Evolutionary conservation across 2,797 vertebrate species (phyloP), one percentile per base, ranked within the genome.

Genomic region (Sebastolobus altivelis): DNA sequence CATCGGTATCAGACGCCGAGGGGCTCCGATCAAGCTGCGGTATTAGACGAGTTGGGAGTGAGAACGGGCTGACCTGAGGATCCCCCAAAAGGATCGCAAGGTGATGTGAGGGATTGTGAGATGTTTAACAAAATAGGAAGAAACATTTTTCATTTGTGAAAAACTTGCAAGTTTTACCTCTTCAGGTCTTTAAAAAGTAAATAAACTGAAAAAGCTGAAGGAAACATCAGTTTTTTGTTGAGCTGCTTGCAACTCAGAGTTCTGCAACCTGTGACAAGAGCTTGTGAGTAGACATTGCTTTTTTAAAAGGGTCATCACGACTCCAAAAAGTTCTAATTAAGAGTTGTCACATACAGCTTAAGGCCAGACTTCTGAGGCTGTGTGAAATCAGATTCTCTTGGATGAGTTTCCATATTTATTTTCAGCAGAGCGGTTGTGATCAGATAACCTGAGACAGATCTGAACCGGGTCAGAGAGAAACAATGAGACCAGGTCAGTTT

Each of bases 31-130:
- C 0, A 43, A 43, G 40, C 40, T 16, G 43, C 16, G 14, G 6
- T 46, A 8, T 0, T 43, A 46, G 16, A 46, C 16, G 16, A 46
- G 0, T 4, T 46, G 16, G 43, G 43, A 46, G 43, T 20, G 43
- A 46, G 0, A 43, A 43, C 0, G 0, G 40, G 40, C 40, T 0
- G 0, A 8, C 11, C 46, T 35, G 58, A 2, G 10, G 2, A 56
- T 11, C 35, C 52, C 0, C 27, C 18, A 29, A 6, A 46, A 29
- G 13, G 56, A 4, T n/a, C n/a, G 0, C 55, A 37, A 1, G 14
- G 10, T 49, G 22, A 35, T 0, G 6, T 27, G 0, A 62, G 10
- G 0, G 40, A 31, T 43, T 0, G 4, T 0, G n/a, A 54, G 40
- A 49, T 16, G 37, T 46, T 71, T 33, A 33, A 40, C 9, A 35